Evolutionary conservation across 2,797 vertebrate genomes (phyloP), one percentile per base, ranked within the genome.

Genomic region (Periparus ater): DNA sequence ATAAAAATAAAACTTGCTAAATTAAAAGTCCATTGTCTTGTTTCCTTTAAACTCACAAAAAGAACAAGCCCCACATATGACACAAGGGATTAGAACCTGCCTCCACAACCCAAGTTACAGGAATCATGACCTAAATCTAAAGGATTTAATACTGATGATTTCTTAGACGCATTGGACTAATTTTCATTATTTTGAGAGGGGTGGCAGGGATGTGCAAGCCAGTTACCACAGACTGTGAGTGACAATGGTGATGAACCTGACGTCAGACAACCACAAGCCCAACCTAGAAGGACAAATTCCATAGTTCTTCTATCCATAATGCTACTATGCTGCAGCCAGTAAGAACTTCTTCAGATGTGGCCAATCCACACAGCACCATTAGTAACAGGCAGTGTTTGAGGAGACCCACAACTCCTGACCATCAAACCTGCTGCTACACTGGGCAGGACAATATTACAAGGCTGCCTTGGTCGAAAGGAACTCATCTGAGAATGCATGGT

Each of bases 1-100:
- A 94, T 71, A 92, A 91, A 83, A 91, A 89, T 77, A 78, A 94
- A 83, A 89, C 8, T 79, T 91, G 68, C 47, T 70, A 76, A 96
- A 96, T 94, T 87, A 89, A 87, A 95, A 92, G 65, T 25, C 77
- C 84, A 79, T 81, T 92, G 91, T 87, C 65, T 87, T 71, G 34
- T 85, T 95, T 67, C 42, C 62, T 78, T 83, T 51, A 78, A 94
- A 89, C 17, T 89, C 66, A 67, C 34, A 79, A 85, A 53, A 89
- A 85, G 44, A 76, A 68, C 47, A 85, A 96, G 88, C 13, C 11
- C 23, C 1, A 7, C 15, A 20, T 26, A 44, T 6, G 57, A 58
- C 54, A 94, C 44, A 61, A 1, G 1, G 45, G 53, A 85, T 81
- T 73, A 62, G 60, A 84, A 94, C 27, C 63, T 17, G 6, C 18